Percentiles rank a stretch among this genome's conserved stretches.
Evolutionary conservation across 2,113 vertebrate genomes (phyloP).

Genomic region (Brienomyrus longianalis): DNA sequence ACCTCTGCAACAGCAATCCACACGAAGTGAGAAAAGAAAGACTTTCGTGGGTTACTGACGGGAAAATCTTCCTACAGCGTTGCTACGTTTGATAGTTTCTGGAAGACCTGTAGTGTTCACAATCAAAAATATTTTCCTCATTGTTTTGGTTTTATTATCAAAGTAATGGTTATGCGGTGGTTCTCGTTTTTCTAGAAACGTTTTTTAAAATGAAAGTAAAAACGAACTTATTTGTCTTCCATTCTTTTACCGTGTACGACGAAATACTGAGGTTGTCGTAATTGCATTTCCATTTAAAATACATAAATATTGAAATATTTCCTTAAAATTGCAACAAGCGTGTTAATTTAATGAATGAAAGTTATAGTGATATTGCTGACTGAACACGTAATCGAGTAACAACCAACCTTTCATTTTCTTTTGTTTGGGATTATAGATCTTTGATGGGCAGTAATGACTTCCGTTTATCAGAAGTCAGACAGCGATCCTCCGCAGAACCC

Average conservation of each 20-base stretch:
- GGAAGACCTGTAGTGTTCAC: not conserved
- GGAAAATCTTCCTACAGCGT: not conserved
- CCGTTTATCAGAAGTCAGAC: not conserved
- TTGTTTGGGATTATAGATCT: not conserved
- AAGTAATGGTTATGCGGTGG: not conserved
- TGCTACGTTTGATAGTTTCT: not conserved
- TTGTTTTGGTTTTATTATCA: not conserved
- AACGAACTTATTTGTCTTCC: not conserved
- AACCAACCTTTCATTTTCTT: not conserved
- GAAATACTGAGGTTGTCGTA: not conserved
- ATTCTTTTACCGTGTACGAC: not conserved
- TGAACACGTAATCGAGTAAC: not conserved
- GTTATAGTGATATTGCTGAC: not conserved
- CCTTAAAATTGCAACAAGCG: not conserved
- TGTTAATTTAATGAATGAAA: not conserved
- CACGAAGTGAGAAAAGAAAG: not conserved
- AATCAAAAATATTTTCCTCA: not conserved
- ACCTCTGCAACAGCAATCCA: not conserved
- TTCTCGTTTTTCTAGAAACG: not conserved
- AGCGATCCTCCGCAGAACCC: constrained; percentile 14
- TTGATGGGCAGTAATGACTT: not conserved
- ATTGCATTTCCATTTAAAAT: not conserved
- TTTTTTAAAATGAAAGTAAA: not conserved
- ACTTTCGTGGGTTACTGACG: not conserved
- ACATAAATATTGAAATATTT: not conserved